These are phyloP conservation scores for Hirudo medicinalis DNA, from an alignment of 1,140 invertebrate genomes.

Conservation along the genomic window DNA sequence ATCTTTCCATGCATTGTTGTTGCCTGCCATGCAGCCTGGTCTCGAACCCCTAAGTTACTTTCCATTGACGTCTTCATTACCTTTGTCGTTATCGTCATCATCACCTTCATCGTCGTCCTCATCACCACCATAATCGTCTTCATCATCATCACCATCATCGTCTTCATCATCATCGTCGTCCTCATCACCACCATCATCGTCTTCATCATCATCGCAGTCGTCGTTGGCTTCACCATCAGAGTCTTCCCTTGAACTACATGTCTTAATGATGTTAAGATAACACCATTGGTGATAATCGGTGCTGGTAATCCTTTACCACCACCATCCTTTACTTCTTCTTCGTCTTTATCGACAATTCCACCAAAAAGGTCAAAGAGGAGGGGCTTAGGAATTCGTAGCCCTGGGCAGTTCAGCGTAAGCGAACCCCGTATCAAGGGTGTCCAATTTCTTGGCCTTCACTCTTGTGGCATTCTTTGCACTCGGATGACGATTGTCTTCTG, in stretches of 20 bases:
- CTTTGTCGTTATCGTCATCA: not conserved
- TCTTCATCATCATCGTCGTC: not conserved
- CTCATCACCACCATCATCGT: not conserved
- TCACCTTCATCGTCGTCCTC: not conserved
- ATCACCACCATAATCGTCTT: not conserved
- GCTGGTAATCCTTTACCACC: too few species aligned
- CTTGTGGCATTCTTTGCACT: too few species aligned
- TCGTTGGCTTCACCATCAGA: too few species aligned
- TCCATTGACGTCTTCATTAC: not conserved
- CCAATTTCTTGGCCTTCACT: too few species aligned
- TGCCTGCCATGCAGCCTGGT: not conserved
- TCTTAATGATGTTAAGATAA: not conserved
- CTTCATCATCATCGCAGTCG: not conserved
- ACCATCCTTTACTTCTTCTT: too few species aligned
- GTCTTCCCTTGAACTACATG: not conserved
- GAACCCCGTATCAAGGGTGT: too few species aligned
- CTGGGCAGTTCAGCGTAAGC: too few species aligned
- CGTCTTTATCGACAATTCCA: too few species aligned
- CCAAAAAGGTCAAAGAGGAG: too few species aligned
- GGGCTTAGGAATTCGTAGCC: too few species aligned
- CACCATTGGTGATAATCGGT: too few species aligned
- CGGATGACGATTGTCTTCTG: too few species aligned
- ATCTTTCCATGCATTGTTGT: not conserved
- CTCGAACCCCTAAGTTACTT: not conserved
- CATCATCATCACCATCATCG: not conserved